Percentiles rank a stretch among this genome's conserved stretches.
Evolutionary conservation across 2,113 vertebrate species (phyloP).

Genomic region (Carassius gibelio): DNA sequence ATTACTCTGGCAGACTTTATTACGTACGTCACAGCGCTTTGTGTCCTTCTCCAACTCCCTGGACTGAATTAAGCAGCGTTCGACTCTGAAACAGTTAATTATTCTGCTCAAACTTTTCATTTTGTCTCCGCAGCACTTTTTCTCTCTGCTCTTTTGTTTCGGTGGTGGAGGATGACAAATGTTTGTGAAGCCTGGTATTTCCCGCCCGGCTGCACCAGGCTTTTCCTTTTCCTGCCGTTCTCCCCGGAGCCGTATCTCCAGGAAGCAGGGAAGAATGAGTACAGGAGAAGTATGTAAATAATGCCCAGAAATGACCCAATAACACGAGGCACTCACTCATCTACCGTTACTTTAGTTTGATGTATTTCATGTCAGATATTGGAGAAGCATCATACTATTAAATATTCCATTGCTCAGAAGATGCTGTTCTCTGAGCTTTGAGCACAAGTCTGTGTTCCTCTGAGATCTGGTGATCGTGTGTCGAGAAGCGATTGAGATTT

Average conservation of each 20-base stretch:
- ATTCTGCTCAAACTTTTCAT: slow-evolving; percentile 41
- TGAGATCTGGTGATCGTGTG: no score
- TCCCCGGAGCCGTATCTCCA: slow-evolving; percentile 44
- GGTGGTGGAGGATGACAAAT: slow-evolving; percentile 41
- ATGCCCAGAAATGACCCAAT: slow-evolving; percentile 61
- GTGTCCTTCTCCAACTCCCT: slow-evolving; percentile 27
- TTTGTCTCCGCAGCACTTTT: slow-evolving; percentile 45
- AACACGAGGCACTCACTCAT: not conserved
- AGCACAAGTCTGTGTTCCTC: no score
- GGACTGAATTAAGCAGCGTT: slow-evolving; percentile 45
- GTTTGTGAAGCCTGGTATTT: slow-evolving; percentile 47
- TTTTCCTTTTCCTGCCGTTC: slow-evolving; percentile 50
- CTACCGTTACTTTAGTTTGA: no score
- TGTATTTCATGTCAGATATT: no score
- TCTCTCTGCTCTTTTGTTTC: not conserved
- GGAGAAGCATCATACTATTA: no score
- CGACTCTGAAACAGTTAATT: slow-evolving; percentile 46
- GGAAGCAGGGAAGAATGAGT: slow-evolving; percentile 51
- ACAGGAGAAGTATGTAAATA: slow-evolving; percentile 40
- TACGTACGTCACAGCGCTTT: slow-evolving; percentile 42
- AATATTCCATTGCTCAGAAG: no score
- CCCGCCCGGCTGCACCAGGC: slow-evolving; percentile 52
- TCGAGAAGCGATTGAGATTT: no score
- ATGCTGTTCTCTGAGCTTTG: no score
- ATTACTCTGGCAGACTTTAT: slow-evolving; percentile 48